Evolutionary conservation across 2,888 invertebrate genomes (phyloP), one percentile per base, ranked within the genome.

Genomic region (Pegoplata infirma): DNA sequence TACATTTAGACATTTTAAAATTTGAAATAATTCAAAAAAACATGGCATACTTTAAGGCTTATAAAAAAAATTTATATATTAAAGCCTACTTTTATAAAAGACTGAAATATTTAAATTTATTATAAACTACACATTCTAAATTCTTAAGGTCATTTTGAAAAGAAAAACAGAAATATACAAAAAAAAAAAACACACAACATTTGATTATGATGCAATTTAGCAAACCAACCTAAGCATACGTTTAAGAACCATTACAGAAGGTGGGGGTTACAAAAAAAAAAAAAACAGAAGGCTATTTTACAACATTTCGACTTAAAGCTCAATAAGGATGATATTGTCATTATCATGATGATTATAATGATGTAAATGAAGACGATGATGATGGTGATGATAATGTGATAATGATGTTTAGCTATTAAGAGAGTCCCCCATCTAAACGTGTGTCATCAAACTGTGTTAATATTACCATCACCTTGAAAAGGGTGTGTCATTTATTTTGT

Each of bases 381-480:
- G 44, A 2, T 36, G 23, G 19, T 32, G 32, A 47, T 12, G 49
- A 51, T 59, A 17, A 59, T 58, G 68, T 64, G 51, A 56, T 77
- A 77, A 73, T 73, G 73, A 58, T 40, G 36, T 64, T 68, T 58
- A 53, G 16, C 51, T 77, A 58, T 61, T 66, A n/a, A 56, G 61
- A 17, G 40, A n/a, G n/a, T 16, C 32, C 23, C 25, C 32, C 23
- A 49, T 47, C 8, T 53, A 61, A 66, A 66, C 51, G 73, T 78
- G 68, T 73, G 64, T 68, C 72, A 73, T 58, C 68, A 63, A 51
- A 56, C 61, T 77, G 63, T 58, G 36, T 46, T 68, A 73, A 69
- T 55, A 64, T 59, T 73, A 49, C 46, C 53, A 73, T 68, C 63
- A 69, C 68, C 64, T 66, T 69, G 56, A 55, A 46, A 63, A 74